A percentile compares a stretch with the other conserved stretches of the same genome.
These are phyloP conservation scores for Whitmania pigra DNA, from an alignment of 1,140 invertebrate species.

Conservation along the genomic window DNA sequence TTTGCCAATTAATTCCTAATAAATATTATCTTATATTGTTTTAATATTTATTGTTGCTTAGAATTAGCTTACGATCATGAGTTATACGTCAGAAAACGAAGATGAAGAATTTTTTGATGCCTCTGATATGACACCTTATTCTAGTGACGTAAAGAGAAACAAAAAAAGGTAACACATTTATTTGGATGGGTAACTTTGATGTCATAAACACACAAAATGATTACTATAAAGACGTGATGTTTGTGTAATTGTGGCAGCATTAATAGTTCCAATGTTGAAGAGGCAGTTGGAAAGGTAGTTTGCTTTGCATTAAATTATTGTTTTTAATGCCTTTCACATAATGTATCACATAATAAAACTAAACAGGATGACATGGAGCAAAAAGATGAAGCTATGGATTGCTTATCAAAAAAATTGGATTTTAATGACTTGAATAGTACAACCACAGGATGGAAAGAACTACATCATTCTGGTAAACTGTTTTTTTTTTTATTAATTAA, in stretches of 20 bases:
- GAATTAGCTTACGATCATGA: background rate
- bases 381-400: background rate
- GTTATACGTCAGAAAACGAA: constrained; percentile 1
- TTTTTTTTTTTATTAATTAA: constrained; percentile 7
- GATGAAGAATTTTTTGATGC: constrained; percentile 10
- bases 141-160: background rate
- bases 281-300: constrained; percentile 10
- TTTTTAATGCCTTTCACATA: background rate
- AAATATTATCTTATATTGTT: too few relatives aligned
- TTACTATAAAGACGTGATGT: constrained; percentile 22
- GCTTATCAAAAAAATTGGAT: background rate
- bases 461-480: background rate
- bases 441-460: background rate
- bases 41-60: too few relatives aligned
- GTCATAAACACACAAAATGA: background rate
- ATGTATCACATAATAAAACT: too few relatives aligned
- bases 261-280: constrained; percentile 27
- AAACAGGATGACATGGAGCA: too few relatives aligned
- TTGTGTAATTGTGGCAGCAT: constrained; percentile 31
- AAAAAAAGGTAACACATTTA: background rate
- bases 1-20: too few relatives aligned
- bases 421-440: background rate
- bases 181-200: background rate
- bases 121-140: background rate
- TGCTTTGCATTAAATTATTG: background rate